Percentiles rank a stretch among this genome's conserved stretches.
Conservation (phyloP, 2,888 invertebrate species). For the Thelaira solivaga region DNA sequence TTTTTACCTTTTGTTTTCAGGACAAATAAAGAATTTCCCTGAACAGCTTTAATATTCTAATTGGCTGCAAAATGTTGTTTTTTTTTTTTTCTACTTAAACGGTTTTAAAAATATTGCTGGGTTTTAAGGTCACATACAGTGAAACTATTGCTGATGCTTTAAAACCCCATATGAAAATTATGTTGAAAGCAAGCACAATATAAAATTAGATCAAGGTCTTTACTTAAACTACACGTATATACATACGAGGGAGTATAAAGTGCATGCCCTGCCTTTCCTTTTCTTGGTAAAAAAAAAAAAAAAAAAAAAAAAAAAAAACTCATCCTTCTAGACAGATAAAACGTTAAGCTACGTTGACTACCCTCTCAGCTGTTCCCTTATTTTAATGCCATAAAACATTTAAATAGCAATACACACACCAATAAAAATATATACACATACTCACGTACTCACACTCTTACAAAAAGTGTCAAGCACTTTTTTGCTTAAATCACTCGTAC, state of each 20-base stretch:
- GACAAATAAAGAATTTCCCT: too few relatives aligned
- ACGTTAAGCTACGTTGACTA: constrained; percentile 20
- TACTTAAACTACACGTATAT: constrained; percentile 3
- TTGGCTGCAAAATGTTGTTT: too few relatives aligned
- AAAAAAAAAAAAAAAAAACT: too few relatives aligned
- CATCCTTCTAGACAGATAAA: too few relatives aligned
- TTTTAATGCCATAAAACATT: constrained; percentile 45
- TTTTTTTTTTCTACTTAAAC: background rate
- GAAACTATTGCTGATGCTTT: constrained; percentile 15
- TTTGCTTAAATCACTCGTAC: constrained; percentile 37
- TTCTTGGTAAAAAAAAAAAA: too few relatives aligned
- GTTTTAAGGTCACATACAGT: constrained; percentile 5
- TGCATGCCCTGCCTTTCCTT: too few relatives aligned
- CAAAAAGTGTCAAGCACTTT: too few relatives aligned
- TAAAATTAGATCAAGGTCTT: constrained; percentile 61
- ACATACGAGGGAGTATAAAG: too few relatives aligned
- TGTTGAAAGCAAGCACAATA: constrained; percentile 16
- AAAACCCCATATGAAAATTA: constrained; percentile 29
- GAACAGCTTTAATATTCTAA: too few relatives aligned
- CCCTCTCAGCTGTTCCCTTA: constrained; percentile 26
- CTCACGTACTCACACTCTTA: background rate
- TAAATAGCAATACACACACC: constrained; percentile 22
- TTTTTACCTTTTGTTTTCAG: too few relatives aligned
- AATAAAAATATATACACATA: background rate
- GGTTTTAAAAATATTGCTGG: constrained; percentile 3